phyloP scores from a whole-genome alignment of 2,888 invertebrate species.

The Exephanes ischioxanthus region DNA sequence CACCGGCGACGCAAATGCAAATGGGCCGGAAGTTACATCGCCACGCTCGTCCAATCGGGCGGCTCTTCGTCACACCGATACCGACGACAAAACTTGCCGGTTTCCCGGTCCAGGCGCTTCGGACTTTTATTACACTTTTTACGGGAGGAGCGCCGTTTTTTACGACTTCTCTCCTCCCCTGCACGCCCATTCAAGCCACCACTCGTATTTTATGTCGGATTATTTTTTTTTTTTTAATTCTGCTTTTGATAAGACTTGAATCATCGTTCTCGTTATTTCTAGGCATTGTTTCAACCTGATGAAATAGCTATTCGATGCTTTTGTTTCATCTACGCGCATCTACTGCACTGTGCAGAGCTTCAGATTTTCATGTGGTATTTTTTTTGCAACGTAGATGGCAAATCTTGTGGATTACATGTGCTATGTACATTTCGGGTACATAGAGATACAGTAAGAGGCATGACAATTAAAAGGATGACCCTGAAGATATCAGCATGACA shows the following conservation, averaged over 20 bases:
- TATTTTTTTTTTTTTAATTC: background rate
- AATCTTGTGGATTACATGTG: too few species aligned
- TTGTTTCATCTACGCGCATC: too few species aligned
- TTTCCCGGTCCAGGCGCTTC: conserved; percentile 26
- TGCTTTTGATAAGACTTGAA: background rate
- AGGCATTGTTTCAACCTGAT: too few species aligned
- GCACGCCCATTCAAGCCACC: background rate
- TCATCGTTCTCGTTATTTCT: background rate
- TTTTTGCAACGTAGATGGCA: too few species aligned
- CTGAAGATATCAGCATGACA: too few species aligned
- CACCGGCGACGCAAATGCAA: conserved; percentile 56
- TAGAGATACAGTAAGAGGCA: too few species aligned
- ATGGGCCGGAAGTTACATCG: conserved; percentile 76
- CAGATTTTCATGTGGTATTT: too few species aligned
- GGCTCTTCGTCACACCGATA: conserved; percentile 34
- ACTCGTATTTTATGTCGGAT: background rate
- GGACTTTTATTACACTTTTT: conserved; percentile 36
- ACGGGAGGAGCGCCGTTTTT: conserved; percentile 5
- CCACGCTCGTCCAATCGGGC: conserved; percentile 70
- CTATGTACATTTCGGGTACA: too few species aligned
- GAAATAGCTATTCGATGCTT: too few species aligned
- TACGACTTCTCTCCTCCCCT: conserved; percentile 2
- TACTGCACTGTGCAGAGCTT: too few species aligned
- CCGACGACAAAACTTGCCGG: conserved; percentile 17
- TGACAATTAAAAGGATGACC: too few species aligned